phyloP scores from a whole-genome alignment of 2,113 vertebrate species.

The Silurus glanis region DNA sequence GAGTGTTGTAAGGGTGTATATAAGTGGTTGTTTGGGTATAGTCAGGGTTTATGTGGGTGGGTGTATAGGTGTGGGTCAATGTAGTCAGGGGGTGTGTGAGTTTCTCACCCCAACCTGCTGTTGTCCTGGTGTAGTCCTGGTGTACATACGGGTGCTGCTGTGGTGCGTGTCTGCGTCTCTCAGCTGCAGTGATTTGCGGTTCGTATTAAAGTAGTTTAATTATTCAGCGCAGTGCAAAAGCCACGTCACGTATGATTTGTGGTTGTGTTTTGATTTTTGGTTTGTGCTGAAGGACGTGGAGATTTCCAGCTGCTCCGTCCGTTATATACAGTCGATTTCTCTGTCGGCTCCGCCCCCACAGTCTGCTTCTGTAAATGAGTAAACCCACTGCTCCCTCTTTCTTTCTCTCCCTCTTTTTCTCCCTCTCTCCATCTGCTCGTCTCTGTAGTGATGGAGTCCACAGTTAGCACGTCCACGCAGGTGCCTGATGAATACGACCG shows the following conservation, averaged over 20 bases:
- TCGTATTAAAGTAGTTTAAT: slow-evolving; percentile 63
- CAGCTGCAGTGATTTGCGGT: slow-evolving; percentile 56
- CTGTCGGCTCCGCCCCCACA: slow-evolving; percentile 31
- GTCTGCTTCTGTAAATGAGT: slow-evolving; percentile 35
- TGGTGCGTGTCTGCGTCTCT: slow-evolving; percentile 1
- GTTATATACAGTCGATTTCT: slow-evolving; percentile 47
- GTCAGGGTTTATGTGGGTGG: too few species aligned
- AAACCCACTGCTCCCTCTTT: slow-evolving; percentile 15
- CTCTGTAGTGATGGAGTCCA: slow-evolving; percentile 78
- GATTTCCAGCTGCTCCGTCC: slow-evolving; percentile 30
- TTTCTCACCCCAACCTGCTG: background rate
- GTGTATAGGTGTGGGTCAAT: too few species aligned
- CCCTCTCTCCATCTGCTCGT: slow-evolving; percentile 21
- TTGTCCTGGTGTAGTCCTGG: background rate
- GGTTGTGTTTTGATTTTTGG: slow-evolving; percentile 57
- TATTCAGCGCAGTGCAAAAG: slow-evolving; percentile 60
- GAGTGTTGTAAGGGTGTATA: too few species aligned
- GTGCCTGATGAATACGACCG: slow-evolving; percentile 81
- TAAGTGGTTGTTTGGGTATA: too few species aligned
- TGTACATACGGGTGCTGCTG: background rate
- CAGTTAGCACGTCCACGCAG: slow-evolving; percentile 79
- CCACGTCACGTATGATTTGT: slow-evolving; percentile 65
- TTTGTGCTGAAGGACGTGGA: slow-evolving; percentile 33
- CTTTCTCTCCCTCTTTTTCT: slow-evolving; percentile 18
- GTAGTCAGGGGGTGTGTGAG: too few species aligned